Conservation (phyloP, 1,140 invertebrate genomes). For the Phthorimaea operculella region DNA sequence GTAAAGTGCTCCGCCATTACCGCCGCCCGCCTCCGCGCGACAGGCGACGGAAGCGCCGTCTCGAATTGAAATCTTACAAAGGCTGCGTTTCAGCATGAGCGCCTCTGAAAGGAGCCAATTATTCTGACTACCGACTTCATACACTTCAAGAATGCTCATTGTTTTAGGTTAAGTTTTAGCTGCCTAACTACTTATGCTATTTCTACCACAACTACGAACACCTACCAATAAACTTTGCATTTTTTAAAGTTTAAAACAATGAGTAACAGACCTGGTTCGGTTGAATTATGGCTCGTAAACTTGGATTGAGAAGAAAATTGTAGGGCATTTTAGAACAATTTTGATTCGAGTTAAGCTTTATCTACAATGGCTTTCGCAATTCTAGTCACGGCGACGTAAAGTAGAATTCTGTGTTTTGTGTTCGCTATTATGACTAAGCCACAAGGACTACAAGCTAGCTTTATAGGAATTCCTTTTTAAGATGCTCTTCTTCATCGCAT, state of each 20-base stretch:
- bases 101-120: conserved; percentile 52
- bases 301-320: no score
- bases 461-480: neutral
- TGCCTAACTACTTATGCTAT: no score
- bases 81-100: conserved; percentile 50
- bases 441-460: neutral
- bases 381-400: neutral
- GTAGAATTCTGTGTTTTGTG: neutral
- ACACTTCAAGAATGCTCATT: neutral
- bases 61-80: conserved; percentile 46
- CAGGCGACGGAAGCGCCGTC: conserved; percentile 41
- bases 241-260: no score
- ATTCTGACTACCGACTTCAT: conserved; percentile 15
- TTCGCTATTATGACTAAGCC: neutral
- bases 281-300: no score
- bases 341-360: neutral
- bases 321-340: no score
- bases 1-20: conserved; percentile 62
- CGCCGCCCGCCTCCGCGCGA: conserved; percentile 18
- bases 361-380: neutral
- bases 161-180: no score
- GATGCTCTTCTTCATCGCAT: no score
- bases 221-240: no score
- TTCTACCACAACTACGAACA: no score
- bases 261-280: no score